Evolutionary conservation across 64 coral and sea anemone species (phyloP).

Genomic region (Cladopsammia gracilis): DNA sequence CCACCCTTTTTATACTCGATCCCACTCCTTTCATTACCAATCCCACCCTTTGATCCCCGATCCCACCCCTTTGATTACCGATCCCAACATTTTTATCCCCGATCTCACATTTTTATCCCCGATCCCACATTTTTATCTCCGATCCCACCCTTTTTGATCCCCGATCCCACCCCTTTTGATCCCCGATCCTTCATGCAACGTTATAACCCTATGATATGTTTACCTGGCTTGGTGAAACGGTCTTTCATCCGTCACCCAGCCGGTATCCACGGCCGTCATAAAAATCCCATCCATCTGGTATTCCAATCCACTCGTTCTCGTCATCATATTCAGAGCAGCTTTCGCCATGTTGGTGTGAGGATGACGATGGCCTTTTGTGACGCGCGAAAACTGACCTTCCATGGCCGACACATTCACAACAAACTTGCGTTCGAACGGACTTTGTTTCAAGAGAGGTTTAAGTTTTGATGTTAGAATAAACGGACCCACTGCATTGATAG

Average conservation of each 20-base stretch:
- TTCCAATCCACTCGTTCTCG: constrained; percentile 47
- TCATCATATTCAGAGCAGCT: constrained; percentile 56
- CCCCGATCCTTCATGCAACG: no score
- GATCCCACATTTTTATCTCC: no score
- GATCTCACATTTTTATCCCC: no score
- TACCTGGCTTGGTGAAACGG: constrained; percentile 41
- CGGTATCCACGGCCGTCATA: constrained; percentile 56
- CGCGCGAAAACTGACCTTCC: constrained; percentile 47
- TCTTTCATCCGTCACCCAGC: constrained; percentile 56
- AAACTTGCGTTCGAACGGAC: constrained; percentile 37
- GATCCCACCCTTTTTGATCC: no score
- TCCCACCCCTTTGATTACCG: no score
- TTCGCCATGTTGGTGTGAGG: constrained; percentile 64
- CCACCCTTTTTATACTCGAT: no score
- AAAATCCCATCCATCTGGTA: constrained; percentile 50
- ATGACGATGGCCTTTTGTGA: constrained; percentile 35
- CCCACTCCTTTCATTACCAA: no score
- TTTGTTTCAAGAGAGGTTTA: constrained; percentile 33
- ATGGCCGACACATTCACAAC: constrained; percentile 63
- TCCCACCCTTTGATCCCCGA: no score
- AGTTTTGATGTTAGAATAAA: constrained; percentile 53
- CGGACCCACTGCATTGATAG: constrained; percentile 49
- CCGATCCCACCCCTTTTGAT: no score
- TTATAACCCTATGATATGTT: neutral
- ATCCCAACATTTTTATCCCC: no score